Base-by-base conservation (phyloP, 92 coral and sea anemone genomes). In the Zoanthus sociatus region DNA sequence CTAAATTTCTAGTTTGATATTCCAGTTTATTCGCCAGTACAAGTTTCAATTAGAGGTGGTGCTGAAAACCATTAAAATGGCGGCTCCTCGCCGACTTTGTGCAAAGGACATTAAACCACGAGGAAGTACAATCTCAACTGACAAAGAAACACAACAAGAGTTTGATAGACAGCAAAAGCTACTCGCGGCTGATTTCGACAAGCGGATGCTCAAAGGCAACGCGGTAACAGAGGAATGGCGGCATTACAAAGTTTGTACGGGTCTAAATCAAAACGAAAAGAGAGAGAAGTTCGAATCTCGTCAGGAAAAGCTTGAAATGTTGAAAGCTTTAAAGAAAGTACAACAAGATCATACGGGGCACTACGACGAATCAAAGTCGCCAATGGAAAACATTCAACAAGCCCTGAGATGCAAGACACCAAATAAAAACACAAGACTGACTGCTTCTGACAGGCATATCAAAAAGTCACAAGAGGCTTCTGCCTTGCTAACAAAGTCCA, bases 131-230 rank as follows among this genome's bases (percentile, higher is more conserved):
- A 16, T 56, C 31, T 30, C 72, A 26, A 26, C 53, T 11, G 94
- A 88, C 21, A 53, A 83, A 45, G 92, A 87, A 76, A 94, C 98
- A 6, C 84, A 84, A 64, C 61, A 83, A 50, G 98, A 94, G 50
- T 90, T 94, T 33, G 91, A 94, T 14, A 93, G 95, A 7, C 98
- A 94, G 33, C 98, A 93, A 42, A 88, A 90, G 5, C 84, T 94
- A 17, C 87, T 94, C 11, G 84, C 92, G 7, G 92, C 94, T 12
- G 95, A 94, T 58, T 70, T 93, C 31, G 96, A 94, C 81, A 94
- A 85, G 88, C 87, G 89, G 63, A 77, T 90, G 5, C 90, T 94
- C n/a, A 90, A 88, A 71, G 98, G 98, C 9, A 93, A 94, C 83
- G 98, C 93, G 1, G 90, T 83, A 58, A 77, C 89, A 9, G 98